phyloP scores from a whole-genome alignment of 2,113 vertebrate species.

The Lipotes vexillifer region DNA sequence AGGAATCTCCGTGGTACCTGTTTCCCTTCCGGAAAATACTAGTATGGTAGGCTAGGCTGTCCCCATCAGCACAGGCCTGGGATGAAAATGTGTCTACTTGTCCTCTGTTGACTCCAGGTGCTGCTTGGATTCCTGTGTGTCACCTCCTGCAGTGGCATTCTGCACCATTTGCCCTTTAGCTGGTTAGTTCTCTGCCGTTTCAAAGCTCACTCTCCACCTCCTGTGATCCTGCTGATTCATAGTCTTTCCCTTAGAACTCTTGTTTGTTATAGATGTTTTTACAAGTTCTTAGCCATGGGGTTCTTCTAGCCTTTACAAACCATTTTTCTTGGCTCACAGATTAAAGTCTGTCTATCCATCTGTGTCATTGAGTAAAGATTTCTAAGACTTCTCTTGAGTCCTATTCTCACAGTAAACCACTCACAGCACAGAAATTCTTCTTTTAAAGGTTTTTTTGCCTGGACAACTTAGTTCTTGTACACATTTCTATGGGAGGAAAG shows the following conservation, averaged over 20 bases:
- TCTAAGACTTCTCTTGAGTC: slow-evolving; percentile 24
- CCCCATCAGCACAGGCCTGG: neutral
- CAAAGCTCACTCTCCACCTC: neutral
- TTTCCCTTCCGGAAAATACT: neutral
- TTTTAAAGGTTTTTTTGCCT: neutral
- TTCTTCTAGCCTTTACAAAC: slow-evolving; percentile 32
- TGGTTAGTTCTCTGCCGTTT: neutral
- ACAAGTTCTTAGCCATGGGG: slow-evolving; percentile 23
- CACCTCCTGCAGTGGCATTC: neutral
- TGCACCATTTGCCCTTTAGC: neutral
- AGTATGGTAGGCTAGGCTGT: neutral
- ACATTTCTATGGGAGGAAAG: neutral
- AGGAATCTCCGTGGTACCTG: neutral
- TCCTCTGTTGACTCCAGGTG: neutral
- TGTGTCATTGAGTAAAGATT: slow-evolving; percentile 29
- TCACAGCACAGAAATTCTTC: neutral
- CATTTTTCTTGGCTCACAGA: slow-evolving; percentile 44
- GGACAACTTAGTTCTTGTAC: neutral
- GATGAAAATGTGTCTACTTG: neutral
- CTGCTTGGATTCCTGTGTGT: neutral
- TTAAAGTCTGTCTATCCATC: slow-evolving; percentile 14
- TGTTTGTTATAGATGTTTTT: slow-evolving; percentile 34
- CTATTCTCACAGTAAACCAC: slow-evolving; percentile 4
- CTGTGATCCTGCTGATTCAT: neutral
- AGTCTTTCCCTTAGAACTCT: slow-evolving; percentile 27